A percentile compares a stretch with the other conserved stretches of the same genome.
Evolutionary conservation across 2,797 vertebrate genomes (phyloP).

Genomic region (Chelon auratus): DNA sequence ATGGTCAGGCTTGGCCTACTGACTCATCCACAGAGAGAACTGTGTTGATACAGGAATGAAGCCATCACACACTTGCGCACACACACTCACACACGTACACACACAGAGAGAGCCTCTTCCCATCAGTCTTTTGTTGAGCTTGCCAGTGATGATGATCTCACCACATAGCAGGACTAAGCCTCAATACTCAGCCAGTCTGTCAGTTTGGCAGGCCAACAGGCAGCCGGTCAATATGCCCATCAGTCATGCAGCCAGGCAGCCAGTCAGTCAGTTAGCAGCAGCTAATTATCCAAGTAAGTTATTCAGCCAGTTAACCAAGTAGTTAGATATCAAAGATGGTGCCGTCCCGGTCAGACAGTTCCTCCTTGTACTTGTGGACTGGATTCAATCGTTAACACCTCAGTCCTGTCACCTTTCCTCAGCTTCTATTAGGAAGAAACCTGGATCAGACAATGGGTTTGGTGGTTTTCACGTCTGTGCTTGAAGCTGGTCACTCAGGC

Average conservation of each 20-base stretch:
- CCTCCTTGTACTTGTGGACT: background rate
- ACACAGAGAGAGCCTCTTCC: conserved; percentile 62
- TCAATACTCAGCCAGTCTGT: conserved; percentile 65
- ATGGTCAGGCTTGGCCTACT: conserved; percentile 71
- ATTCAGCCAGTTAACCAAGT: conserved; percentile 4
- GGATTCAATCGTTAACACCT: background rate
- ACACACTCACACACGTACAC: conserved; percentile 7
- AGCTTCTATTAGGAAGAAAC: background rate
- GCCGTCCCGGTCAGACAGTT: background rate
- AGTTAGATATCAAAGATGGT: conserved; percentile 21
- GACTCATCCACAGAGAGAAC: conserved; percentile 74
- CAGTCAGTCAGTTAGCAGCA: conserved; percentile 34
- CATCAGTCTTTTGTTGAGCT: conserved; percentile 74
- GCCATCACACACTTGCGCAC: conserved; percentile 60
- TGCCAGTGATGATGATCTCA: conserved; percentile 78
- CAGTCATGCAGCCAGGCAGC: conserved; percentile 52
- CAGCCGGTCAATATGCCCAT: conserved; percentile 58
- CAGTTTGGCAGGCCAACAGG: conserved; percentile 61
- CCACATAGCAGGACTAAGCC: conserved; percentile 73
- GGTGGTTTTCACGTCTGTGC: too few relatives aligned
- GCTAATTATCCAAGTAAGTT: conserved; percentile 48
- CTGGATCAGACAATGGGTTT: background rate
- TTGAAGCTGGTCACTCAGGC: too few relatives aligned
- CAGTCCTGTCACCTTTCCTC: background rate
- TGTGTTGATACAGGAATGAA: conserved; percentile 75